Evolutionary conservation across 1,140 invertebrate species (phyloP).

Genomic region (Hirudo medicinalis): DNA sequence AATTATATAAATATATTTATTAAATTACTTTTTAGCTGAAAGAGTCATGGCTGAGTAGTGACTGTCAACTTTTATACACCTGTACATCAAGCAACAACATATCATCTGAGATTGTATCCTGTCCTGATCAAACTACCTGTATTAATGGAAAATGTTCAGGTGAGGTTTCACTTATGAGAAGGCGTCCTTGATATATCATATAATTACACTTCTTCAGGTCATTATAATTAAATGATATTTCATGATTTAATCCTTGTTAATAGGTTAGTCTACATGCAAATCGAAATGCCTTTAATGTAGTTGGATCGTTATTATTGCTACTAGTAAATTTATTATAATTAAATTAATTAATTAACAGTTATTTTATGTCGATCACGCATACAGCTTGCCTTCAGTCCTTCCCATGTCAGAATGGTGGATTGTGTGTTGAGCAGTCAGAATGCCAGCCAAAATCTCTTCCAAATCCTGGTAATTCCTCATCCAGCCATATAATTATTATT

Average conservation of each 20-base stretch:
- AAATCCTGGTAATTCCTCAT: neutral
- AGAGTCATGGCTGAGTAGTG: neutral
- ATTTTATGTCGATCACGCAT: neutral
- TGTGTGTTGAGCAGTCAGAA: neutral
- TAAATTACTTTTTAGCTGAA: no score
- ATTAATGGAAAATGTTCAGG: constrained; percentile 11
- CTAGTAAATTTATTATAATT: no score
- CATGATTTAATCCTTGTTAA: no score
- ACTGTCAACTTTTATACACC: neutral
- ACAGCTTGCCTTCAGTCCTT: neutral
- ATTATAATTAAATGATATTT: no score
- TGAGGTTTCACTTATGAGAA: neutral
- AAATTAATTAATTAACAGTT: neutral
- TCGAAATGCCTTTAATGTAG: no score
- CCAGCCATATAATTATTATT: no score
- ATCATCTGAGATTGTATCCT: neutral
- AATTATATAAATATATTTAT: no score
- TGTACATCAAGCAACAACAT: neutral
- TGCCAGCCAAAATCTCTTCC: constrained; percentile 1
- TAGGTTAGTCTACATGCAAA: no score
- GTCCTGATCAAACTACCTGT: constrained; percentile 1
- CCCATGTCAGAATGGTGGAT: constrained; percentile 1
- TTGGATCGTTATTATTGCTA: no score
- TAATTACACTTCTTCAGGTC: no score
- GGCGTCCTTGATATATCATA: no score